phyloP scores from a whole-genome alignment of 2,888 invertebrate genomes.

The Rhagium mordax region DNA sequence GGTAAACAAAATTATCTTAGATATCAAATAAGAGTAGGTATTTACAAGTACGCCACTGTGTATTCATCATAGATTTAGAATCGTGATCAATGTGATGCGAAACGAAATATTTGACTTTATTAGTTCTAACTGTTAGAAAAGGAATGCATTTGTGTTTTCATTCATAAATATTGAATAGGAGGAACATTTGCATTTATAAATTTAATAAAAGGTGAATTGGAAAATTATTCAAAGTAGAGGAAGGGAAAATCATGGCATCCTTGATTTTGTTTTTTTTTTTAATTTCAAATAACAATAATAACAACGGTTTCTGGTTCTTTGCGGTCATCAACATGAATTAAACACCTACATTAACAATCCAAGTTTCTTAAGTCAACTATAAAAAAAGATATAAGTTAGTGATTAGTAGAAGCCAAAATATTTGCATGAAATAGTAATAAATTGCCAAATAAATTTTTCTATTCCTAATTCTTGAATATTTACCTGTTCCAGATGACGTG shows the following conservation, averaged over 20 bases:
- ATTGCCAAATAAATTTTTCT: too few relatives aligned
- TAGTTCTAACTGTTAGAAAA: slow-evolving; percentile 56
- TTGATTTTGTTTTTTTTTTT: not conserved
- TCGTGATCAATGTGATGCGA: slow-evolving; percentile 57
- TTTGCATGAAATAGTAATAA: too few relatives aligned
- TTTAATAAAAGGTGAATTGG: slow-evolving; percentile 24
- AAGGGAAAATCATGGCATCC: not conserved
- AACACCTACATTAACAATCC: too few relatives aligned
- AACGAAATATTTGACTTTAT: slow-evolving; percentile 59
- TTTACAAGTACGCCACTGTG: slow-evolving; percentile 49
- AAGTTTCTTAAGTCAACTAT: too few relatives aligned
- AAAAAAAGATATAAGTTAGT: too few relatives aligned
- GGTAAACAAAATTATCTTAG: not conserved
- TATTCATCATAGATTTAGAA: slow-evolving; percentile 51
- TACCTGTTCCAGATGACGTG: too few relatives aligned
- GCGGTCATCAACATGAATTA: too few relatives aligned
- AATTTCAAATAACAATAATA: too few relatives aligned
- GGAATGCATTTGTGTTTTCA: slow-evolving; percentile 49
- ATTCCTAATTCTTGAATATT: too few relatives aligned
- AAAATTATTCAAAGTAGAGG: slow-evolving; percentile 1
- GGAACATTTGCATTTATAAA: slow-evolving; percentile 32
- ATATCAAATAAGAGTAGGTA: not conserved
- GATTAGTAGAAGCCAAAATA: too few relatives aligned
- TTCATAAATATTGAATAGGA: slow-evolving; percentile 45
- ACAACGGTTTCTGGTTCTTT: too few relatives aligned